These are phyloP conservation scores for Masnerella sp. DNA, from an alignment of 2,888 invertebrate species.

Conservation along the genomic window DNA sequence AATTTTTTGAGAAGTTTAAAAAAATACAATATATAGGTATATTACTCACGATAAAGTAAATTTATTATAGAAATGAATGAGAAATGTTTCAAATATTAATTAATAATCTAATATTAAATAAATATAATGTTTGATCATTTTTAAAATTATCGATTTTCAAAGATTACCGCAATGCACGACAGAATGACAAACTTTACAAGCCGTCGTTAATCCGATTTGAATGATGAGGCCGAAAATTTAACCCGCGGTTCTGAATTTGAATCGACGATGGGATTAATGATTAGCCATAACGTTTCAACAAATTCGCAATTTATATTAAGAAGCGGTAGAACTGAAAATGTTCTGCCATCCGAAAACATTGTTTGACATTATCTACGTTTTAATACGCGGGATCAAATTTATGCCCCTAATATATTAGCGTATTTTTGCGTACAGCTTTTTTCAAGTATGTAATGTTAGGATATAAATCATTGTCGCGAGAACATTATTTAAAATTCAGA, in stretches of 20 bases:
- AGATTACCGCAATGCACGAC: too few species aligned
- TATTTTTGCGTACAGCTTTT: neutral
- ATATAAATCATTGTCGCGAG: neutral
- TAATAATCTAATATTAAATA: too few species aligned
- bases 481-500: neutral
- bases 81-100: too few species aligned
- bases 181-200: too few species aligned
- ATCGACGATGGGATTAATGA: neutral
- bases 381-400: neutral
- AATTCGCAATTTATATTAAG: neutral
- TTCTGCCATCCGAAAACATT: neutral
- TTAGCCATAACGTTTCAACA: neutral
- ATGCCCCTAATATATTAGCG: neutral
- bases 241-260: conserved; percentile 2
- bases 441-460: neutral
- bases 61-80: too few species aligned
- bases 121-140: too few species aligned
- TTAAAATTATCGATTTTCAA: too few species aligned
- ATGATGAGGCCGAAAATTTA: too few species aligned
- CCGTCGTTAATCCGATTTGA: too few species aligned
- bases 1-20: too few species aligned
- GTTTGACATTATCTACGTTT: neutral
- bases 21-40: too few species aligned
- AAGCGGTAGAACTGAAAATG: neutral
- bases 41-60: too few species aligned